Base-by-base conservation (phyloP, 92 coral and sea anemone species). In the Micromussa lordhowensis region DNA sequence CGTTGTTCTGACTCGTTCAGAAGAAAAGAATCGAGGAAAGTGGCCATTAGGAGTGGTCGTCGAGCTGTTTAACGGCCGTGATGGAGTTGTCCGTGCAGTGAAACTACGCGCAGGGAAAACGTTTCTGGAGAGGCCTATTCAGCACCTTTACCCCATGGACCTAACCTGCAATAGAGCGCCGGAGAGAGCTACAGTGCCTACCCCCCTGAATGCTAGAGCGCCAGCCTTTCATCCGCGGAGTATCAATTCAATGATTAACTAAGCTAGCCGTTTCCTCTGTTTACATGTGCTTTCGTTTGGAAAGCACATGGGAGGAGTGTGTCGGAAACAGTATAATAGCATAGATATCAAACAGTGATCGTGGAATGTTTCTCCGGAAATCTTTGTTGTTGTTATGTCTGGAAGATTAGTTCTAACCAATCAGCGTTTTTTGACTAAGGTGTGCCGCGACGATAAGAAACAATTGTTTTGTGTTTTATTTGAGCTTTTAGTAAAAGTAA, bases 271-370 rank as follows among this genome's bases (percentile, higher is more conserved):
- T 80, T 87, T 87, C 86, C 77, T 49, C 35, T 87, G 81, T 17
- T 71, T 61, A 80, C 90, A 79, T 87, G 90, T 79, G 68, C 86
- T 70, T 80, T 80, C 68, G 68, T 40, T 69, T 24, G 70, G 77
- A 87, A 34, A 58, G 90, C 86, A 87, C 90, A 87, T 87, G 73
- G 90, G 48, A 86, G 90, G 90, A 85, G 83, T 44, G 88, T 83
- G 87, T 82, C 72, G 79, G 86, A 53, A 82, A 54, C 48, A 40
- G 48, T 4, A 40, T 40, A 40, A 40, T 54, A 54, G 59, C 19
- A 17, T 17, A 13, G 19, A 78, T 31, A 38, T 73, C 51, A 73
- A 31, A 75, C 22, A 34, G 54, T 36, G 73, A 28, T 12, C 5
- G 71, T 64, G 71, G 21, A 64, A 64, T 64, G 71, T 64, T 64